Percentiles rank a stretch among this genome's conserved stretches.
Evolutionary conservation across 2,113 vertebrate species (phyloP).

Genomic region (Sinocyclocheilus anophthalmus): DNA sequence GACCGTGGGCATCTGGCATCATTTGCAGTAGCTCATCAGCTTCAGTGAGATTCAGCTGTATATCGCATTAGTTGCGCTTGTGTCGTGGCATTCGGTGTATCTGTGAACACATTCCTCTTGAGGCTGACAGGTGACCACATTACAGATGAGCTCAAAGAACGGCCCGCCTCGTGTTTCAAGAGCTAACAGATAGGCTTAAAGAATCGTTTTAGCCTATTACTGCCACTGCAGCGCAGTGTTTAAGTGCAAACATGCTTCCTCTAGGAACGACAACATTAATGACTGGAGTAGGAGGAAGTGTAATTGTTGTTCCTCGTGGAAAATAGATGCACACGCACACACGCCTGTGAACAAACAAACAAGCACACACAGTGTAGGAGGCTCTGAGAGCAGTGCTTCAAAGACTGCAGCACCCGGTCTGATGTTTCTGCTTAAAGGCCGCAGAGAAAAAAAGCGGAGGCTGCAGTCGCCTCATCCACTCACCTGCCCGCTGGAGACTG

Average conservation of each 20-base stretch:
- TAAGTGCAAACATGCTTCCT: not conserved
- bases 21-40: slow-evolving; percentile 19
- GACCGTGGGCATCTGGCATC: not conserved
- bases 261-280: slow-evolving; percentile 16
- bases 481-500: slow-evolving; percentile 24
- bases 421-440: slow-evolving; percentile 29
- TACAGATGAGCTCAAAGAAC: slow-evolving; percentile 34
- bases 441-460: not conserved
- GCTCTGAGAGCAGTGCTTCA: slow-evolving; percentile 43
- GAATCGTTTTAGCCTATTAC: not conserved
- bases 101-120: slow-evolving; percentile 16
- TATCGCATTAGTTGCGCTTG: slow-evolving; percentile 44
- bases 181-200: slow-evolving; percentile 15
- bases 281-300: slow-evolving; percentile 16
- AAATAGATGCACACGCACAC: slow-evolving; percentile 6
- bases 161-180: not conserved
- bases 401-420: slow-evolving; percentile 26
- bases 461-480: not conserved
- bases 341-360: slow-evolving; percentile 19
- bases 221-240: not conserved
- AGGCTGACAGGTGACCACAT: slow-evolving; percentile 26
- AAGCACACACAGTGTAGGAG: slow-evolving; percentile 22
- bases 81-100: not conserved
- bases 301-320: slow-evolving; percentile 29
- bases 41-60: slow-evolving; percentile 22